Percentiles rank a stretch among this genome's conserved stretches.
phyloP scores from a whole-genome alignment of 2,113 vertebrate species.

The Oplegnathus fasciatus region DNA sequence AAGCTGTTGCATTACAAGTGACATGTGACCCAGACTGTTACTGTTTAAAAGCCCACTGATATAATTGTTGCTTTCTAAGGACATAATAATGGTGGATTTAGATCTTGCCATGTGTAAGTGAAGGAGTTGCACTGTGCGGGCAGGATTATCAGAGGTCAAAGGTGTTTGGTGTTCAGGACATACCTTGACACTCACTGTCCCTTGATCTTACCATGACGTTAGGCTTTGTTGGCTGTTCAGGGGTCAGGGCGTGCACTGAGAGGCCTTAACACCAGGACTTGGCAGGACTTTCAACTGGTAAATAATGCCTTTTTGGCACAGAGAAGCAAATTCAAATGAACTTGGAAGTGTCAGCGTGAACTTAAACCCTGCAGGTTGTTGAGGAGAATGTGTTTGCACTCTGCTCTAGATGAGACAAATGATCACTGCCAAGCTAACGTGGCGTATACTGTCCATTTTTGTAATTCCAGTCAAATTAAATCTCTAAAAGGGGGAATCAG shows the following conservation, averaged over 20 bases:
- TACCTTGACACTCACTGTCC: not conserved
- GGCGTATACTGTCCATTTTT: not conserved
- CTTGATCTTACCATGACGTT: not conserved
- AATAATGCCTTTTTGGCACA: slow-evolving; percentile 1
- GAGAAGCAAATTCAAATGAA: not conserved
- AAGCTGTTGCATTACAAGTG: not conserved
- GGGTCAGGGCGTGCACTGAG: not conserved
- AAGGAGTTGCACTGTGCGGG: not conserved
- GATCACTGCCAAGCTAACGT: not conserved
- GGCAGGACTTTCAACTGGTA: not conserved
- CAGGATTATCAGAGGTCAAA: slow-evolving; percentile 28
- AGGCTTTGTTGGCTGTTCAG: not conserved
- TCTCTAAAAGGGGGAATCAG: not conserved
- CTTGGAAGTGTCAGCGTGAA: not conserved
- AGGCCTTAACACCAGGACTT: slow-evolving; percentile 21
- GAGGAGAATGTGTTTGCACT: no score
- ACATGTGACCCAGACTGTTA: no score
- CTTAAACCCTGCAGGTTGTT: not conserved
- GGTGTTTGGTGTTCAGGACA: not conserved
- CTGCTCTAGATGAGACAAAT: no score
- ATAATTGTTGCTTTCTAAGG: not conserved
- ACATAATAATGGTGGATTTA: not conserved
- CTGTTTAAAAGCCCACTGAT: not conserved
- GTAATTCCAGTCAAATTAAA: not conserved
- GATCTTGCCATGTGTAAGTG: not conserved